Conservation (phyloP, 2,888 invertebrate genomes). For the Epinotia brunnichana region DNA sequence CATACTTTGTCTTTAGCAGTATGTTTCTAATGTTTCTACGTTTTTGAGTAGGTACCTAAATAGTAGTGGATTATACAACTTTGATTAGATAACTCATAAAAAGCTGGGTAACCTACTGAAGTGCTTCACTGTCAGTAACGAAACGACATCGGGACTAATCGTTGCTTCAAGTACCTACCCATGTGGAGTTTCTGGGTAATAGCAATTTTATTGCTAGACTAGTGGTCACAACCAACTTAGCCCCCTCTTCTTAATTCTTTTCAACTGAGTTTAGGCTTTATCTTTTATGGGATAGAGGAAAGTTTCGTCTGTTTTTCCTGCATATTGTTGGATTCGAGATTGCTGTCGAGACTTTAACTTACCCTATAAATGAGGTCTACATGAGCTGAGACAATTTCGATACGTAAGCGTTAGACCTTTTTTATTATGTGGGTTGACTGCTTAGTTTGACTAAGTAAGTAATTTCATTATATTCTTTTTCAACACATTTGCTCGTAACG, state of each 20-base stretch:
- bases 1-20: neutral
- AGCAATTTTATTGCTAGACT: conserved; percentile 1
- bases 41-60: neutral
- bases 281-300: neutral
- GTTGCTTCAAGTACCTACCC: conserved; percentile 21
- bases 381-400: conserved; percentile 13
- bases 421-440: conserved; percentile 12
- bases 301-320: conserved; percentile 1
- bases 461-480: neutral
- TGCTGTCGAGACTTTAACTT: neutral
- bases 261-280: neutral
- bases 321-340: neutral
- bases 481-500: too few relatives aligned
- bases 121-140: conserved; percentile 1
- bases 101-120: neutral
- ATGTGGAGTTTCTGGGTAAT: conserved; percentile 12
- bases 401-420: conserved; percentile 26
- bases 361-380: conserved; percentile 28
- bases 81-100: neutral
- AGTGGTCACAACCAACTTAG: neutral
- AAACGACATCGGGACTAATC: conserved; percentile 18
- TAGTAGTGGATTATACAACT: neutral
- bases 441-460: neutral
- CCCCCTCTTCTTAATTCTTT: neutral
- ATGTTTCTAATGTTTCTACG: neutral